Evolutionary conservation across 1,140 invertebrate genomes (phyloP).

Genomic region (Panulirus ornatus): DNA sequence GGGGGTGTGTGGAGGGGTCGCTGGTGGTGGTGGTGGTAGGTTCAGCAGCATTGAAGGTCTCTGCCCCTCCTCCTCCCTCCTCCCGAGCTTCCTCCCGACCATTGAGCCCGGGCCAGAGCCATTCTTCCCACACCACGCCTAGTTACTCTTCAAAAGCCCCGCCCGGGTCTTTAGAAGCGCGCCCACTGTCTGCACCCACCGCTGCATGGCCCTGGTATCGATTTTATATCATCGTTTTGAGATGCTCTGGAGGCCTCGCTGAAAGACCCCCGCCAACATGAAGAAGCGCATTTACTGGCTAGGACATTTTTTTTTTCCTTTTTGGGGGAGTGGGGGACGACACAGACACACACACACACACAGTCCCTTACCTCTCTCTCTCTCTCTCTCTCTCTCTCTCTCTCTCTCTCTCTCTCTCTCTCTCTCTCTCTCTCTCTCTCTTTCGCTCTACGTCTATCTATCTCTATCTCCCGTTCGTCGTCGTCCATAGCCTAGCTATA

Average conservation of each 20-base stretch:
- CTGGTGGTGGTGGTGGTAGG: too few species aligned
- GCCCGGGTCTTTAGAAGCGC: conserved; percentile 18
- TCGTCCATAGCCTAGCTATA: too few species aligned
- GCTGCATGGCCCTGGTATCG: conserved; percentile 25
- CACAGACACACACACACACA: too few species aligned
- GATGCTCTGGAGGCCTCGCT: background rate
- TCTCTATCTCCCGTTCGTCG: background rate
- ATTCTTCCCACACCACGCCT: conserved; percentile 36
- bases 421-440: background rate
- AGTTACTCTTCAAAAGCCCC: background rate
- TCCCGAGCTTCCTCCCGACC: background rate
- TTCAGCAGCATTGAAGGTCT: background rate
- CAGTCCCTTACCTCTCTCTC: background rate
- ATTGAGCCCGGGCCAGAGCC: conserved; percentile 9
- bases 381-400: background rate
- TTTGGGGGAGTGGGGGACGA: too few species aligned
- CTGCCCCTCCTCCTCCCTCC: background rate
- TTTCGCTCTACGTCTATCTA: background rate
- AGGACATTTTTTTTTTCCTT: too few species aligned
- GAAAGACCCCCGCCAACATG: background rate
- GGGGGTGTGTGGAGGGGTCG: too few species aligned
- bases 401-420: conserved; percentile 13
- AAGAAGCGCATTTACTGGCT: background rate
- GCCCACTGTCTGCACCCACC: conserved; percentile 35
- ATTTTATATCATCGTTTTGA: conserved; percentile 33